These are phyloP conservation scores for Drosophila biarmipes DNA, from an alignment of 1,140 invertebrate genomes.

Conservation along the genomic window DNA sequence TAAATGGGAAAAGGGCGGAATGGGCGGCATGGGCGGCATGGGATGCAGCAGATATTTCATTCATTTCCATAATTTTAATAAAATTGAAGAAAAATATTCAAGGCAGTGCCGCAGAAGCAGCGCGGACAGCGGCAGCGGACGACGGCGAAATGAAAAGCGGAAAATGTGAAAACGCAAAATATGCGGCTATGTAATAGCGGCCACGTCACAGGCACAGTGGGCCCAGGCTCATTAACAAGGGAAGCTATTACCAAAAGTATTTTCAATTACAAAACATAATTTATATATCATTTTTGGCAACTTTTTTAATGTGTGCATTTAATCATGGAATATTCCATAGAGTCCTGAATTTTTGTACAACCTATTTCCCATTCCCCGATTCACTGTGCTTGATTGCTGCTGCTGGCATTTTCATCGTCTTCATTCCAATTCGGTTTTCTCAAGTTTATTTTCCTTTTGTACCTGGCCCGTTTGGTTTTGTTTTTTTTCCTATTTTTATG, in stretches of 20 bases:
- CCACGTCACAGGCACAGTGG: constrained; percentile 26
- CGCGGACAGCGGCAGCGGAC: constrained; percentile 20
- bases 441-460: constrained; percentile 43
- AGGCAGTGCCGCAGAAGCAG: constrained; percentile 51
- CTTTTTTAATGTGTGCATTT: too few relatives aligned
- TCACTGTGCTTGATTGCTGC: constrained; percentile 20
- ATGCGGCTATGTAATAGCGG: constrained; percentile 50
- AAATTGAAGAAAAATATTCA: constrained; percentile 83
- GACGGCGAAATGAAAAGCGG: constrained; percentile 53
- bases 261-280: too few relatives aligned
- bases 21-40: neutral
- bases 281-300: too few relatives aligned
- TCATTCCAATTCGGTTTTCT: constrained; percentile 35
- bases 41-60: constrained; percentile 68
- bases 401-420: constrained; percentile 44
- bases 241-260: neutral
- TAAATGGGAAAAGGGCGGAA: constrained; percentile 1
- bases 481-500: constrained; percentile 38
- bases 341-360: too few relatives aligned
- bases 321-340: too few relatives aligned
- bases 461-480: constrained; percentile 35
- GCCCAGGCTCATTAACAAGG: neutral
- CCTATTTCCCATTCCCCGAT: neutral
- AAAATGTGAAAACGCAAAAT: constrained; percentile 68
- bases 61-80: constrained; percentile 83